Percentiles rank a stretch among this genome's conserved stretches.
Evolutionary conservation across 2,888 invertebrate genomes (phyloP).

Genomic region (Caenorhabditis angaria): DNA sequence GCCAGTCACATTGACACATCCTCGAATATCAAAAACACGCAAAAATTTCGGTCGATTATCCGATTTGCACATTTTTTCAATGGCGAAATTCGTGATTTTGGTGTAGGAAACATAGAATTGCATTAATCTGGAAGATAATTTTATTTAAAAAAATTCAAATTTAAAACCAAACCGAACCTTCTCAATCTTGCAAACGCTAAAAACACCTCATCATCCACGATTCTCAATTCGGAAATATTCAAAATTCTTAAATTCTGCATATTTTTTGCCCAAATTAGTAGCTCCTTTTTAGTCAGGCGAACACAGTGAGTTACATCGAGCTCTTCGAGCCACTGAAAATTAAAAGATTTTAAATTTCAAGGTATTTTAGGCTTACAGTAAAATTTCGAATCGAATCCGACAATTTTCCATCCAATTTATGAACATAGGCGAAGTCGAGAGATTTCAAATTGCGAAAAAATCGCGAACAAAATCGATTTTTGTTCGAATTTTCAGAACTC

Average conservation of each 20-base stretch:
- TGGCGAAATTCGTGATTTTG: not conserved
- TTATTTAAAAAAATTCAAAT: too few relatives aligned
- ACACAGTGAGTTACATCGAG: conserved; percentile 5
- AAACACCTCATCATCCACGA: conserved; percentile 6
- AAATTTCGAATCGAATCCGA: not conserved
- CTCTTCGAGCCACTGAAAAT: not conserved
- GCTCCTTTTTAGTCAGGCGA: not conserved
- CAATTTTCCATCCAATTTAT: not conserved
- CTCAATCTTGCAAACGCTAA: not conserved
- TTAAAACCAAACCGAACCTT: not conserved
- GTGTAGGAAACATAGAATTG: not conserved
- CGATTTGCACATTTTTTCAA: conserved; percentile 1
- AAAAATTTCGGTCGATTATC: not conserved
- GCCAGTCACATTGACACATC: conserved; percentile 3
- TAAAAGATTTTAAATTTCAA: not conserved
- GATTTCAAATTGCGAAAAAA: not conserved
- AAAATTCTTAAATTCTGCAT: not conserved
- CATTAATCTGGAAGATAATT: not conserved
- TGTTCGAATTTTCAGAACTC: not conserved
- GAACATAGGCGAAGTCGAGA: not conserved
- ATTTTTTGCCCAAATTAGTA: not conserved
- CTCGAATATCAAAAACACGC: conserved; percentile 3
- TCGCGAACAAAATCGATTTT: not conserved
- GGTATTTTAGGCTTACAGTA: not conserved
- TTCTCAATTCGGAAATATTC: not conserved